Evolutionary conservation across 2,797 vertebrate species (phyloP), one percentile per base, ranked within the genome.

Genomic region (Heliangelus exortis): DNA sequence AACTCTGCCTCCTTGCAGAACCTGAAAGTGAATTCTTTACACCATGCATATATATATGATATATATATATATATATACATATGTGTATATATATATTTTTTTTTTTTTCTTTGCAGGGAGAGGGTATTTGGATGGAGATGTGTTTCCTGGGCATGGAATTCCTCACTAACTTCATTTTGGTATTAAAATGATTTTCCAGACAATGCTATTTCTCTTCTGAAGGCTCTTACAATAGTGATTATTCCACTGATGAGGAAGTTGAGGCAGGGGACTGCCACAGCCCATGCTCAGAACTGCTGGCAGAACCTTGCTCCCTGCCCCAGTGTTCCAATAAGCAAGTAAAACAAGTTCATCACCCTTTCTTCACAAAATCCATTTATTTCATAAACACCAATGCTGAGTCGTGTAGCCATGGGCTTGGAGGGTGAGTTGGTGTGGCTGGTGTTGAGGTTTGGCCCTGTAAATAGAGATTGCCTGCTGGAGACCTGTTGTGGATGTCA

Each of bases 11-110:
- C 23, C 74, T 68, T 43, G 36, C 47, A 76, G 66, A 69, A 34
- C 51, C 55, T 50, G 43, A 13, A 43, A 14, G 15, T 28, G 20
- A 12, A 50, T 81, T 33, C 50, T 73, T 87, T n/a, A 57, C 25
- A 59, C 33, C 21, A 8, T 3, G 5, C 3, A 0, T 6, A 45
- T 45, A 18, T 45, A 16, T 45, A 45, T 11, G n/a, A n/a, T n/a
- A n/a, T n/a, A n/a, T n/a, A n/a, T n/a, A n/a, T n/a, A n/a, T n/a
- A n/a, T n/a, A n/a, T n/a, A 43, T 43, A 43, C 12, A 43, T 17
- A 45, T 53, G 9, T 53, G 3, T 53, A 28, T 53, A 15, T 51
- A 51, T 51, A 7, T 50, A 12, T 50, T 51, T 7, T 25, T 51
- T 8, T 12, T 15, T 17, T 10, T 28, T 15, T 8, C 57, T 57